Conservation (phyloP, 1,140 invertebrate species). For the Limonius californicus region DNA sequence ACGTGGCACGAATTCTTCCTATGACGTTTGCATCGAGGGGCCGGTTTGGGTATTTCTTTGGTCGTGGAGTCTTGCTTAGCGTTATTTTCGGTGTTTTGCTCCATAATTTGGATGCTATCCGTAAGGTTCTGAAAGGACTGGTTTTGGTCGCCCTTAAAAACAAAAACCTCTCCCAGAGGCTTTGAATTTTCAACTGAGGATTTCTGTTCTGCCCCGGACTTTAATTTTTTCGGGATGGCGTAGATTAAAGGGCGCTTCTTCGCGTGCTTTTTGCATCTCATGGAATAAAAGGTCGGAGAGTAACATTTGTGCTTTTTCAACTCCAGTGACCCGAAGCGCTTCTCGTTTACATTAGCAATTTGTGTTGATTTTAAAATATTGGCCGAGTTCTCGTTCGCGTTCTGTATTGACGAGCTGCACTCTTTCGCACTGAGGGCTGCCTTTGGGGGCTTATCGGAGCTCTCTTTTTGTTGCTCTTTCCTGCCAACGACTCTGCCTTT, state of each 20-base stretch:
- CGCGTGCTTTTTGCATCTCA: constrained; percentile 45
- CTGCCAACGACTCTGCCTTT: constrained; percentile 26
- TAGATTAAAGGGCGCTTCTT: constrained; percentile 43
- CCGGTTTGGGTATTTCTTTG: constrained; percentile 32
- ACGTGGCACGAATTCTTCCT: constrained; percentile 33
- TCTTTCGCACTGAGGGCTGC: background rate
- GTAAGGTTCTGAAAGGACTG: constrained; percentile 30
- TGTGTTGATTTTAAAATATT: constrained; percentile 21
- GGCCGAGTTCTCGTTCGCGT: constrained; percentile 9
- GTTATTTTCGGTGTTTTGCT: constrained; percentile 33
- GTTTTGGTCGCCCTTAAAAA: constrained; percentile 8
- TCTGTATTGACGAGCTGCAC: background rate
- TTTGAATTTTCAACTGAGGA: background rate
- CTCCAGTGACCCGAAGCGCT: constrained; percentile 41
- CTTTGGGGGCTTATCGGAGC: background rate
- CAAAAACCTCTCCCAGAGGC: background rate
- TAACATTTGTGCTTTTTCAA: constrained; percentile 45
- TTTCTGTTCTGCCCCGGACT: background rate
- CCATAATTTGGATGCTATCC: constrained; percentile 43
- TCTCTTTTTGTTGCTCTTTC: constrained; percentile 27
- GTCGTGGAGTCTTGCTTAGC: background rate
- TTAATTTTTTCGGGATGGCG: constrained; percentile 34
- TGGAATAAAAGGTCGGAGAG: constrained; percentile 46
- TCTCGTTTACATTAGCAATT: constrained; percentile 21
- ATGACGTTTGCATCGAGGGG: constrained; percentile 40